Base-by-base conservation (phyloP, 2,797 vertebrate genomes). In the Pelodytes ibericus region DNA sequence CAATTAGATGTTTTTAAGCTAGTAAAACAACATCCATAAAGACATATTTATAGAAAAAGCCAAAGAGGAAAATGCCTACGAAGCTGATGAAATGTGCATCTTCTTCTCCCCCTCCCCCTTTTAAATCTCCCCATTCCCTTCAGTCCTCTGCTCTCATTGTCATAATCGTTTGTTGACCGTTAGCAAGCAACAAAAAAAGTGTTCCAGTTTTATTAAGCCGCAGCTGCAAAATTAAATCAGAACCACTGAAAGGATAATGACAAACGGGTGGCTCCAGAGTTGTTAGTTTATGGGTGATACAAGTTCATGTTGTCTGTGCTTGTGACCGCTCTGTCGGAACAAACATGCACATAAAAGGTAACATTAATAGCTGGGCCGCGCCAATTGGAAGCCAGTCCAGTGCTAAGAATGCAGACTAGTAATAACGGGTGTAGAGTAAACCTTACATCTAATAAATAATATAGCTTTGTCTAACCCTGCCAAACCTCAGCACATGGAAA, bases 1-100 rank as follows among this genome's bases (percentile, higher is more conserved):
- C 88, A 90, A 92, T 92, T 90, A 92, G 87, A 89, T 84, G 86
- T 87, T 89, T 90, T 89, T 89, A 90, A 91, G 87, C 88, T 85
- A 84, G 85, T 89, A 89, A 91, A 91, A 87, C 82, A 69, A 80
- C 86, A 86, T 87, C 88, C 85, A 89, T 86, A 89, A 90, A 90
- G 87, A 85, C 84, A 88, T 86, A 88, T 83, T 88, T 90, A 90
- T 61, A 89, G 87, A 90, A 86, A 88, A 89, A 84, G 86, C 89
- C 87, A 88, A 90, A 89, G 75, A 75, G 80, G 81, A 85, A 89
- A 87, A 88, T 44, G 82, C 81, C 70, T 75, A 75, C 68, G 80
- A 86, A 86, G 84, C 80, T 80, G 86, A 88, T 85, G 84, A 83
- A 85, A 84, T 85, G 82, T 77, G 77, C 72, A 69, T 80, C 72